Evolutionary conservation across 2,113 vertebrate genomes (phyloP), one percentile per base, ranked within the genome.

Genomic region (Pseudonaja textilis): DNA sequence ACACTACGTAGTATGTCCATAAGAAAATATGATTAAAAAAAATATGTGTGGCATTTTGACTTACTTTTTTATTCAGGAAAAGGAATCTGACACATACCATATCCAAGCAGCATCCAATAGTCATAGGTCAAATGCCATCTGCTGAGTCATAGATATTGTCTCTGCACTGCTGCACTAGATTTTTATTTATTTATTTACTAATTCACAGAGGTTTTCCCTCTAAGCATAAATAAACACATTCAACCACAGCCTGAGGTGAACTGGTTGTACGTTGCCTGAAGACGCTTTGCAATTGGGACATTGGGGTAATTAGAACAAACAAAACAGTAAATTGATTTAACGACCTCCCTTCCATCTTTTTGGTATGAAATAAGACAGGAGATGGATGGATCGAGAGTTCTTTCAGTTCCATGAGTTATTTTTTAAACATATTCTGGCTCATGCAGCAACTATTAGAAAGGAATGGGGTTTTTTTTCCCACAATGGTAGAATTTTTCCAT

Each of bases 161-260:
- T 23, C 18, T 92, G 92, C 93, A 94, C 87, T 86, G 1, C 95
- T 94, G 88, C 94, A 96, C 95, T 96, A 96, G 96, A 92, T 2
- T 90, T 95, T 61, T n/a, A 55, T 92, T 81, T 89, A 89, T 56
- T 47, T 74, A 92, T 57, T 89, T 74, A 1, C 81, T 96, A 94
- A 94, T 97, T 97, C 96, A 93, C 93, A 92, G 94, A 96, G 94
- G 90, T 94, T 96, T 95, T 85, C 91, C 92, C 85, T 74, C 93
- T 42, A 85, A 95, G 94, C 87, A 92, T 94, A 96, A 97, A 96
- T 94, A 97, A 97, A 96, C 95, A 96, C 74, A 85, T 64, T 92
- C 94, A 93, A 93, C 90, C 96, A 87, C 94, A 93, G 91, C 93
- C 91, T 89, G 90, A 94, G 96, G 95, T 88, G 95, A 95, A 94